These are phyloP conservation scores for Mastomys coucha DNA, from an alignment of 2,113 vertebrate species.

Conservation along the genomic window DNA sequence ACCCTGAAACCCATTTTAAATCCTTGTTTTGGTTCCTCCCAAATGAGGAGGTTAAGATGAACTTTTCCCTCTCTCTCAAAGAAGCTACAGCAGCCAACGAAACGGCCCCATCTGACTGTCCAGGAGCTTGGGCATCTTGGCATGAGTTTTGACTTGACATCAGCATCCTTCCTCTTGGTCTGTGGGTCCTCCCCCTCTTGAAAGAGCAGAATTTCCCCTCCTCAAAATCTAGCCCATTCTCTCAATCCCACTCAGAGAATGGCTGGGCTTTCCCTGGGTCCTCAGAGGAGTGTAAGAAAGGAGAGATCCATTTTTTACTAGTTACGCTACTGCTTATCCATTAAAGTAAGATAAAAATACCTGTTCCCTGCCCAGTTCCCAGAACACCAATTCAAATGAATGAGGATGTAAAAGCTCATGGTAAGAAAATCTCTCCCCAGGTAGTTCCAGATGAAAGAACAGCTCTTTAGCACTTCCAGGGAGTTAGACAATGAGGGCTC, in stretches of 20 bases:
- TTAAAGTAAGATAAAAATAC: constrained; percentile 83
- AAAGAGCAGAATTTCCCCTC: neutral
- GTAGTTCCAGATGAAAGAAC: constrained; percentile 78
- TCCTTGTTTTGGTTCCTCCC: neutral
- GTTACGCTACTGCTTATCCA: constrained; percentile 77
- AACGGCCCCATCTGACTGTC: neutral
- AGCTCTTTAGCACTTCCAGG: constrained; percentile 78
- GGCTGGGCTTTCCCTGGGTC: neutral
- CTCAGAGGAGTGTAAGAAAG: neutral
- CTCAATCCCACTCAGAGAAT: neutral
- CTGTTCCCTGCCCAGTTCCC: constrained; percentile 78
- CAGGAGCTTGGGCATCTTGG: neutral
- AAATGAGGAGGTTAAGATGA: neutral
- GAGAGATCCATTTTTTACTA: constrained; percentile 68
- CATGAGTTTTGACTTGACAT: neutral
- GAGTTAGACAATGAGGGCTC: constrained; percentile 61
- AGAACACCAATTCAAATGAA: constrained; percentile 81
- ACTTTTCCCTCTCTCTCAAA: neutral
- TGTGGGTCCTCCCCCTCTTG: neutral
- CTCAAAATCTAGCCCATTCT: neutral
- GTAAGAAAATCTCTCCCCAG: constrained; percentile 82
- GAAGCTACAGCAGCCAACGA: neutral
- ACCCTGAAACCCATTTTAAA: neutral
- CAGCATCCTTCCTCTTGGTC: neutral
- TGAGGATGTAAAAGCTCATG: constrained; percentile 82